Conservation (phyloP, 2,113 vertebrate genomes). For the Hassar affinis region DNA sequence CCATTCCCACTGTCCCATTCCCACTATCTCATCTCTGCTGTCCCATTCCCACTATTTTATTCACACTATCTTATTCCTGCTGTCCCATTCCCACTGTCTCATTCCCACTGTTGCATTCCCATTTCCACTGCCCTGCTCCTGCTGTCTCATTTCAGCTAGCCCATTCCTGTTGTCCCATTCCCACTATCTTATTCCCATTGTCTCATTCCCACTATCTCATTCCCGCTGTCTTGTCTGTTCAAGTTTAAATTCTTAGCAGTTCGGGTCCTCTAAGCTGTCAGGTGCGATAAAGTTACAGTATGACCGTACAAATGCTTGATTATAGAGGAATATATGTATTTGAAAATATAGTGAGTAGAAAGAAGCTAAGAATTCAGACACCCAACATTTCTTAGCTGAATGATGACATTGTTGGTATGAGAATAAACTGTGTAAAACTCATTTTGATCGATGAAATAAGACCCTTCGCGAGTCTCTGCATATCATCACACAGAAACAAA, state of each 20-base stretch:
- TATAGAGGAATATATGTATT: not conserved
- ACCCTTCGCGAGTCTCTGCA: not conserved
- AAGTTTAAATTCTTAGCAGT: not conserved
- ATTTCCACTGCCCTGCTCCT: too few species aligned
- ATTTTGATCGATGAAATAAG: not conserved
- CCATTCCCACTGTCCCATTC: too few species aligned
- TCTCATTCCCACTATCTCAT: not conserved
- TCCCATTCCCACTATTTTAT: not conserved
- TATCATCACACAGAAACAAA: conserved; percentile 6
- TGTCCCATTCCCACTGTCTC: not conserved
- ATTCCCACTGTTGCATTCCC: not conserved
- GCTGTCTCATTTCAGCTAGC: too few species aligned
- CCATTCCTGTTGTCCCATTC: too few species aligned
- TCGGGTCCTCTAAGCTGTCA: not conserved
- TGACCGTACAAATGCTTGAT: not conserved
- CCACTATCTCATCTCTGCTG: not conserved
- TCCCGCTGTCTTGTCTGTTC: not conserved
- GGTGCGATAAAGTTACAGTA: not conserved
- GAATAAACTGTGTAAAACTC: not conserved
- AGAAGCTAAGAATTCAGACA: not conserved
- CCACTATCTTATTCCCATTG: too few species aligned
- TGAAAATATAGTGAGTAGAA: not conserved
- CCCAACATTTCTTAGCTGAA: not conserved
- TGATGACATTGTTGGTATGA: not conserved
- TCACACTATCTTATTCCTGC: too few species aligned